Conservation (phyloP, 2,113 vertebrate species). For the Lates calcarifer region DNA sequence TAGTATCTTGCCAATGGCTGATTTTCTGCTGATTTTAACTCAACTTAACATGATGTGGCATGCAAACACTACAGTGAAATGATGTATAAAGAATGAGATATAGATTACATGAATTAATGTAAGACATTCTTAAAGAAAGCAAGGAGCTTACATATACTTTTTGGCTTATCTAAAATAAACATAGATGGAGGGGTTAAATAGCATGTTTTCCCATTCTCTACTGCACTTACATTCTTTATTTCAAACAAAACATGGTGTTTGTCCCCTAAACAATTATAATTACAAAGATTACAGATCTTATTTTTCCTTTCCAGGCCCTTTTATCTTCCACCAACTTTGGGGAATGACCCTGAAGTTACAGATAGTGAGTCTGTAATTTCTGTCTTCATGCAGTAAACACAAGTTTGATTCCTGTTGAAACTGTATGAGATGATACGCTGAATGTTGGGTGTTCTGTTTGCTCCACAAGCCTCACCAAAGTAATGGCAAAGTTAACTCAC, state of each 20-base stretch:
- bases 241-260: constrained; percentile 12
- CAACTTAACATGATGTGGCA: not conserved
- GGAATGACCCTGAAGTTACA: constrained; percentile 9
- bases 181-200: not conserved
- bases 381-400: constrained; percentile 10
- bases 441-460: not conserved
- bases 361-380: constrained; percentile 18
- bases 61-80: not conserved
- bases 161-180: constrained; percentile 14
- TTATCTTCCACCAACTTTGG: constrained; percentile 7
- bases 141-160: not conserved
- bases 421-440: not conserved
- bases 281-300: constrained; percentile 24
- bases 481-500: not conserved
- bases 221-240: not conserved
- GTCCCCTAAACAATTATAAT: not conserved
- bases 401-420: not conserved
- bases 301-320: constrained; percentile 14
- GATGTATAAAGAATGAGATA: not conserved
- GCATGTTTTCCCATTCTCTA: not conserved
- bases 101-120: not conserved
- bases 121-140: not conserved
- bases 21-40: not conserved
- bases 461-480: not conserved
- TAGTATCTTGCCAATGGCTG: not conserved